Evolutionary conservation across 2,113 vertebrate genomes (phyloP).

Genomic region (Hydrolagus affinis): DNA sequence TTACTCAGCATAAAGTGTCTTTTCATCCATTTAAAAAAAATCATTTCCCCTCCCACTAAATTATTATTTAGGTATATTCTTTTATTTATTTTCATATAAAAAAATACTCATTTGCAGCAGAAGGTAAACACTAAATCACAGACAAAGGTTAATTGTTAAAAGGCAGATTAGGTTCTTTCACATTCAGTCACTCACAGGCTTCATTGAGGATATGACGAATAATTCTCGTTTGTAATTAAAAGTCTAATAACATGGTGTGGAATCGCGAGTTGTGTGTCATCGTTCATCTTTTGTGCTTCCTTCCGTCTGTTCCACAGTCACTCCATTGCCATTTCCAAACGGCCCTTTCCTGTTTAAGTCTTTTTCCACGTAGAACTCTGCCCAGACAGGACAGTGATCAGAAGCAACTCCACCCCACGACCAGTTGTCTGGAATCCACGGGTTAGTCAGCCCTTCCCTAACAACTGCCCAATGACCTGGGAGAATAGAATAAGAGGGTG

Average conservation of each 20-base stretch:
- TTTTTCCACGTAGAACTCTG: slow-evolving; percentile 68
- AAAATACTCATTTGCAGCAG: slow-evolving; percentile 26
- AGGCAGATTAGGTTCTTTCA: slow-evolving; percentile 47
- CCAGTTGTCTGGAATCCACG: slow-evolving; percentile 95
- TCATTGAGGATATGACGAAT: neutral
- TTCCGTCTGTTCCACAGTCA: slow-evolving; percentile 60
- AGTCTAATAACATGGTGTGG: neutral
- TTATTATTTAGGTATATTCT: neutral
- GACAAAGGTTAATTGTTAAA: slow-evolving; percentile 32
- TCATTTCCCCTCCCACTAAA: neutral
- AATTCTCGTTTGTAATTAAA: neutral
- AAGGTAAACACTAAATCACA: slow-evolving; percentile 12
- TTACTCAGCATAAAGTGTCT: slow-evolving; percentile 1
- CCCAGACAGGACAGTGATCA: slow-evolving; percentile 78
- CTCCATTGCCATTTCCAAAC: slow-evolving; percentile 50
- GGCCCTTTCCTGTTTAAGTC: slow-evolving; percentile 64
- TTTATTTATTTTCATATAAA: neutral
- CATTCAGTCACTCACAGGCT: slow-evolving; percentile 36
- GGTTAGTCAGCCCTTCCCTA: slow-evolving; percentile 84
- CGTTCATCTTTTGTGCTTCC: slow-evolving; percentile 71
- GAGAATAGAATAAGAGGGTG: neutral
- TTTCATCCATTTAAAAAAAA: slow-evolving; percentile 1
- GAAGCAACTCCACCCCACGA: slow-evolving; percentile 92
- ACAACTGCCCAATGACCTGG: slow-evolving; percentile 80
- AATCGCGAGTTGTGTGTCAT: slow-evolving; percentile 49